Base-by-base conservation (phyloP, 2,888 invertebrate species). In the Orthosia cruda region DNA sequence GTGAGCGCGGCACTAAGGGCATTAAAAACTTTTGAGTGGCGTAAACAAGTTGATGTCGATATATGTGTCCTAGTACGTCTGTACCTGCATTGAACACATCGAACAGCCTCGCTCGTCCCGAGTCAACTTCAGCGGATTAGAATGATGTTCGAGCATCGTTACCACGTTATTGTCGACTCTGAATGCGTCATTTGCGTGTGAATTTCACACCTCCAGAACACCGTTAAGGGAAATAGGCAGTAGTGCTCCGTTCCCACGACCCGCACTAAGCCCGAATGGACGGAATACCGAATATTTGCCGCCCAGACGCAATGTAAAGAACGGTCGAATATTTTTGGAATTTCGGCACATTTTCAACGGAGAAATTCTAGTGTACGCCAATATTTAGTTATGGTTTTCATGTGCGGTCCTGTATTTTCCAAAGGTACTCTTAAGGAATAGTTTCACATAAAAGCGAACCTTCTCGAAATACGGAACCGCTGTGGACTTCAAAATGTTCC, bases 11-110 rank as follows among this genome's bases (percentile, higher is more conserved):
- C 87, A 90, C 91, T 93, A 92, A 94, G 90, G 88, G 89, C 86
- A 91, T 93, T 88, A 91, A 90, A 88, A 93, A 93, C 90, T 94
- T 94, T 92, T 91, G 92, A 94, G 92, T 94, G 93, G 89, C 90
- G 89, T 89, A 93, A 93, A 93, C 91, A 93, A 91, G 87, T 88
- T 89, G 86, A 81, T 75, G 77, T 75, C 81, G 45, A 52, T 26
- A n/a, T 7, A 15, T 71, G 23, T 23, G 20, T 61, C 50, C 54
- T 73, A 40, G 57, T 57, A 61, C 52, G 54, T 74, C 26, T 77
- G 58, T 69, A 40, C 54, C 50, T 63, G 61, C 63, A 68, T 61
- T 20, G 58, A 73, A 65, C 57, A 54, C 54, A 65, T 67, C 23
- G 32, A 52, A 63, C 12, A 54, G 59, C 20, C 64, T 66, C 47